Base-by-base conservation (phyloP, 2,888 invertebrate genomes). In the Microdon myrmicae region DNA sequence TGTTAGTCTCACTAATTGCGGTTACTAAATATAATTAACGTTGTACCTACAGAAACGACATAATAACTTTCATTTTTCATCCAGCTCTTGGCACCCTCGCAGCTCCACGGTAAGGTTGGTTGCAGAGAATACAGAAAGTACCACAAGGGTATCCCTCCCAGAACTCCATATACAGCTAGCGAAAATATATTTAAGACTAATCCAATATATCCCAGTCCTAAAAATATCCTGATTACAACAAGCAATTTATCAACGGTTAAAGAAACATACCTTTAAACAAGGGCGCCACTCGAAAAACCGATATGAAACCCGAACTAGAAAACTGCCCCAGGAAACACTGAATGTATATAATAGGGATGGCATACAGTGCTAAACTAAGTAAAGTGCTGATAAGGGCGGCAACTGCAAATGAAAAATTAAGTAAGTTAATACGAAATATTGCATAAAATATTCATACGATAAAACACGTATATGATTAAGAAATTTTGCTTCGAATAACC, bases 171-270 rank as follows among this genome's bases (percentile, higher is more conserved):
- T 79, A 92, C 94, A 59, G 85, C 84, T 53, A 90, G 86, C 41
- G 89, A 85, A 78, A 92, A 86, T 58, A 90, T 80, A 68, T 93
- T 94, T 68, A 92, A 83, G 22, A 90, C 81, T 1, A 91, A 82
- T 6, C 89, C 87, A 0, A 93, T 90, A 73, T 90, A 93, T 2
- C 94, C 94, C 23, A 92, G 90, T 41, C 94, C 94, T 94, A 75
- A 0, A 14, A 19, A 19, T 26, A 5, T 16, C 3, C 1, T 12
- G n/a, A n/a, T n/a, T n/a, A n/a, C n/a, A n/a, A n/a, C n/a, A n/a
- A n/a, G n/a, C n/a, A n/a, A n/a, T n/a, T n/a, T n/a, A n/a, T n/a
- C n/a, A n/a, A n/a, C n/a, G n/a, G n/a, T n/a, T n/a, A n/a, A n/a
- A n/a, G n/a, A 4, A 2, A 32, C 43, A 34, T 79, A 90, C 91